A percentile compares a stretch with the other conserved stretches of the same genome.
phyloP scores from a whole-genome alignment of 2,888 invertebrate genomes.

The Peribatodes rhomboidaria region DNA sequence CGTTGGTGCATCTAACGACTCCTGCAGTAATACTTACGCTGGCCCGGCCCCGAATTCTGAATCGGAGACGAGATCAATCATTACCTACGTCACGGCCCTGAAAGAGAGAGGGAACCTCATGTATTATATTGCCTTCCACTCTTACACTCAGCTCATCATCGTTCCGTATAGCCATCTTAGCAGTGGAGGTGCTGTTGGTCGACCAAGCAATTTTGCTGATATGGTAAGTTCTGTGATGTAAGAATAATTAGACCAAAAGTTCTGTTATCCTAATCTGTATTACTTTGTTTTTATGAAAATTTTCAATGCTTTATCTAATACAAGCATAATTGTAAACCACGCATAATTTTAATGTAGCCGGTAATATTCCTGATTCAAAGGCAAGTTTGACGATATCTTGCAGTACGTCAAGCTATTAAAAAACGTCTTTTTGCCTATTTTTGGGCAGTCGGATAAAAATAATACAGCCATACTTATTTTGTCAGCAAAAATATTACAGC shows the following conservation, averaged over 20 bases:
- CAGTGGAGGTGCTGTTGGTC: conserved; percentile 44
- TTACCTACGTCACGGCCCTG: conserved; percentile 64
- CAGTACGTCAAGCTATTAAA: too few species aligned
- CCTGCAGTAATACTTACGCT: conserved; percentile 83
- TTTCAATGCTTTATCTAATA: too few species aligned
- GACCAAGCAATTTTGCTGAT: conserved; percentile 69
- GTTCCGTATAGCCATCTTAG: conserved; percentile 80
- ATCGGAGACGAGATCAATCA: conserved; percentile 79
- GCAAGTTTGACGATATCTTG: too few species aligned
- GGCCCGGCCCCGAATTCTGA: conserved; percentile 85
- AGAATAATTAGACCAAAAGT: background rate
- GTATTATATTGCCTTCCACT: conserved; percentile 86
- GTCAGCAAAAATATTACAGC: too few species aligned
- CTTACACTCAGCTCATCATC: conserved; percentile 84
- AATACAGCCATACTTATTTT: too few species aligned
- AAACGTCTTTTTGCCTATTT: too few species aligned
- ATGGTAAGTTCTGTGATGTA: conserved; percentile 61
- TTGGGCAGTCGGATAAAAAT: too few species aligned
- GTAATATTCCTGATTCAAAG: too few species aligned
- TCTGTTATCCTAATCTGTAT: too few species aligned
- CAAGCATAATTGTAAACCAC: too few species aligned
- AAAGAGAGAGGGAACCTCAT: conserved; percentile 60
- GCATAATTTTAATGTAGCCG: too few species aligned
- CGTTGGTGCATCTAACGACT: conserved; percentile 70
- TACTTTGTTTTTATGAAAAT: too few species aligned